phyloP scores from a whole-genome alignment of 2,888 invertebrate species.

The Microplitis manilae region DNA sequence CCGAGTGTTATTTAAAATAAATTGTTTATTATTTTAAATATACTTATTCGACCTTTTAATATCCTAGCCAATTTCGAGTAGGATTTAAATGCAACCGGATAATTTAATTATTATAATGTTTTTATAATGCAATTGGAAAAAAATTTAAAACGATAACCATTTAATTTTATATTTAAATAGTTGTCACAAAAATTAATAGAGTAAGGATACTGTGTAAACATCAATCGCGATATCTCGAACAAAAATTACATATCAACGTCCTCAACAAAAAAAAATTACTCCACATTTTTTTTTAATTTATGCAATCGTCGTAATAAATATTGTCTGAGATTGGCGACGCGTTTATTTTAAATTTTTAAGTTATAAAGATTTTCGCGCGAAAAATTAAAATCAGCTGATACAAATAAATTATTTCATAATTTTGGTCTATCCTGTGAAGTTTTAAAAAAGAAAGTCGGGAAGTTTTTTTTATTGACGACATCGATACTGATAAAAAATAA shows the following conservation, averaged over 20 bases:
- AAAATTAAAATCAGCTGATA: too few relatives aligned
- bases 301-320: too few relatives aligned
- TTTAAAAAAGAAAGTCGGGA: too few relatives aligned
- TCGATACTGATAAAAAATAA: neutral
- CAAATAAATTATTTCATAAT: too few relatives aligned
- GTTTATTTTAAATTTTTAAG: too few relatives aligned
- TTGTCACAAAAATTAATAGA: neutral
- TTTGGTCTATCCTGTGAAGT: too few relatives aligned
- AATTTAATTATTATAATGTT: neutral
- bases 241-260: neutral
- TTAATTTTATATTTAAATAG: neutral
- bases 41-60: constrained; percentile 9
- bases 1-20: constrained; percentile 5
- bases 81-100: neutral
- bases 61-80: neutral
- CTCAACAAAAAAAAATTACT: too few relatives aligned
- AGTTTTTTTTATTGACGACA: too few relatives aligned
- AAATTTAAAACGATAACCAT: neutral
- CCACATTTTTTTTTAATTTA: too few relatives aligned
- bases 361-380: too few relatives aligned
- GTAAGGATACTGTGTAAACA: neutral
- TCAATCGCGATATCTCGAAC: neutral
- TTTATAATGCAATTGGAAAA: neutral
- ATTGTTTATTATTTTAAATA: neutral
- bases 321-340: too few relatives aligned